A percentile compares a stretch with the other conserved stretches of the same genome.
These are phyloP conservation scores for Lycia hirtaria DNA, from an alignment of 2,888 invertebrate genomes.

Conservation along the genomic window DNA sequence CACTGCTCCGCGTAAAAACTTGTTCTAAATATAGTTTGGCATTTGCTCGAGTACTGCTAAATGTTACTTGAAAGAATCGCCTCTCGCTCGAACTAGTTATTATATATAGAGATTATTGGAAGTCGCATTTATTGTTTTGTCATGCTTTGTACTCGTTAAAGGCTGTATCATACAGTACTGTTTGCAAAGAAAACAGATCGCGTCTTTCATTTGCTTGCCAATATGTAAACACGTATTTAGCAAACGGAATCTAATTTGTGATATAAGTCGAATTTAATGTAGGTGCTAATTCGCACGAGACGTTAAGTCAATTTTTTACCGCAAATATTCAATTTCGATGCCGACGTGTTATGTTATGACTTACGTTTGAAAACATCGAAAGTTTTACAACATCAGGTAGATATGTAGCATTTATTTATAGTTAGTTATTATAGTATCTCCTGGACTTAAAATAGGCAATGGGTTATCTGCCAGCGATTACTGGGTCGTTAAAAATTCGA, in stretches of 20 bases:
- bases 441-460: constrained; percentile 10
- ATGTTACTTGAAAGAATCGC: constrained; percentile 24
- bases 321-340: constrained; percentile 11
- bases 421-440: background rate
- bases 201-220: constrained; percentile 9
- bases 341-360: background rate
- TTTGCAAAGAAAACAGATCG: constrained; percentile 14
- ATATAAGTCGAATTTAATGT: constrained; percentile 26
- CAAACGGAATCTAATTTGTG: constrained; percentile 3
- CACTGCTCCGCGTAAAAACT: constrained; percentile 25
- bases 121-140: background rate
- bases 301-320: constrained; percentile 15
- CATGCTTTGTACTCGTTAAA: background rate
- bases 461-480: constrained; percentile 12
- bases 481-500: constrained; percentile 7
- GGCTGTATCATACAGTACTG: background rate
- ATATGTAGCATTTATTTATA: background rate
- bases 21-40: constrained; percentile 31
- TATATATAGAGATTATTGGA: constrained; percentile 10
- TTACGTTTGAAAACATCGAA: background rate
- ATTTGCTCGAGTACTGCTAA: constrained; percentile 24
- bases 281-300: constrained; percentile 22
- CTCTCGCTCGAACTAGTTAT: constrained; percentile 8
- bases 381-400: constrained; percentile 12
- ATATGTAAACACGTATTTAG: constrained; percentile 18